Percentiles rank a stretch among this genome's conserved stretches.
These are phyloP conservation scores for Platyrinchus mystaceus DNA, from an alignment of 2,797 vertebrate genomes.

Conservation along the genomic window DNA sequence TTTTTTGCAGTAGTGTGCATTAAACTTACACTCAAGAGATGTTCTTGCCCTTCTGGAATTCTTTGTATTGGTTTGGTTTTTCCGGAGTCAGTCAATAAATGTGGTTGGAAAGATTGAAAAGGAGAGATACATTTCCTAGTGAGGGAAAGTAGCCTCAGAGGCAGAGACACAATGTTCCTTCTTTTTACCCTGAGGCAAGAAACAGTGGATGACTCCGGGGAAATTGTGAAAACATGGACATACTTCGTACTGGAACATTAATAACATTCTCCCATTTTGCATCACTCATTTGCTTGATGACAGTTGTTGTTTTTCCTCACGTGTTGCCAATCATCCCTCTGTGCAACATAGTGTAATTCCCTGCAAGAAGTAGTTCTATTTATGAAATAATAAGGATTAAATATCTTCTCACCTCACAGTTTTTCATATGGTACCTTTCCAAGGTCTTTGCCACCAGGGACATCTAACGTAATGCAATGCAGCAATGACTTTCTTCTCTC, in stretches of 20 bases:
- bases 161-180: not conserved
- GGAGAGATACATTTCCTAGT: not conserved
- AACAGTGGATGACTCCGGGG: not conserved
- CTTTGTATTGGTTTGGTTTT: not conserved
- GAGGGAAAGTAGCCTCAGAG: not conserved
- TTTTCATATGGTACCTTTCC: not conserved
- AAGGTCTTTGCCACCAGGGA: not conserved
- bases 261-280: not conserved
- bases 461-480: not conserved
- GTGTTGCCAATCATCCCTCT: not conserved
- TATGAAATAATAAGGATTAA: not conserved
- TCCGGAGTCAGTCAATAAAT: not conserved
- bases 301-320: not conserved
- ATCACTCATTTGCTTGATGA: not conserved
- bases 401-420: not conserved
- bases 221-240: not conserved
- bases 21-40: not conserved
- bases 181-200: not conserved
- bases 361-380: not conserved
- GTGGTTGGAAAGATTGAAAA: constrained; percentile 35
- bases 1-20: constrained; percentile 26
- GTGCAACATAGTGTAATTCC: not conserved
- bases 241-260: not conserved
- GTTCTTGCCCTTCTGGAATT: constrained; percentile 6
- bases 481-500: not conserved